Conservation (phyloP, 2,888 invertebrate species). For the Eulithis prunata region DNA sequence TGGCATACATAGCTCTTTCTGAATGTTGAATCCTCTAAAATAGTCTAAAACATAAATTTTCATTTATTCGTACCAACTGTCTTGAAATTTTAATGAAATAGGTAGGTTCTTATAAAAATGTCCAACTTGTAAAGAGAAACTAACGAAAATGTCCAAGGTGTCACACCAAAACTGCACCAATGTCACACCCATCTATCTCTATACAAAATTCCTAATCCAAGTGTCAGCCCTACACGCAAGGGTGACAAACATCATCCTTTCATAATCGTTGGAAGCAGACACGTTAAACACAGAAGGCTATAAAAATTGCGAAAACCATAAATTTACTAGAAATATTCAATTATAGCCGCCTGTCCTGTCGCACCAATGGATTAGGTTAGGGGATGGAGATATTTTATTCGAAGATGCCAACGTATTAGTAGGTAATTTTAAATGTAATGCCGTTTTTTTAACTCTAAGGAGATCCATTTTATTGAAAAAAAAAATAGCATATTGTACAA, state of each 20-base stretch:
- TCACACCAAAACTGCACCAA: conserved; percentile 15
- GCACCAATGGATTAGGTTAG: conserved; percentile 17
- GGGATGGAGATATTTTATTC: conserved; percentile 9
- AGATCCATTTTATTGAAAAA: too few species aligned
- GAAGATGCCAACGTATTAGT: conserved; percentile 12
- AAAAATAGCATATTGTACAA: too few species aligned
- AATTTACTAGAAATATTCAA: conserved; percentile 73
- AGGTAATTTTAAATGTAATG: too few species aligned
- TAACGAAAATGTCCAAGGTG: too few species aligned
- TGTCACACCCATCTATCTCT: conserved; percentile 35
- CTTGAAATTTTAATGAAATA: too few species aligned
- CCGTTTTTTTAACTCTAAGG: too few species aligned
- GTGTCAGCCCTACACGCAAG: conserved; percentile 48
- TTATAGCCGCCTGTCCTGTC: conserved; percentile 49
- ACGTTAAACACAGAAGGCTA: conserved; percentile 77
- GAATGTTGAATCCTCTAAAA: too few species aligned
- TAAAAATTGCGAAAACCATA: conserved; percentile 79
- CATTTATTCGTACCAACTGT: too few species aligned
- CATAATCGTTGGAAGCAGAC: conserved; percentile 73
- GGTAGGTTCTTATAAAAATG: too few species aligned
- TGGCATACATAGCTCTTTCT: too few species aligned
- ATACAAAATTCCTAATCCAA: conserved; percentile 32
- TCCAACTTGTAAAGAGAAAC: too few species aligned
- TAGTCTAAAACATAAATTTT: too few species aligned
- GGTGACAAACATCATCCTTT: conserved; percentile 70